Evolutionary conservation across 2,888 invertebrate species (phyloP), one percentile per base, ranked within the genome.

Genomic region (Gastrophysa polygoni): DNA sequence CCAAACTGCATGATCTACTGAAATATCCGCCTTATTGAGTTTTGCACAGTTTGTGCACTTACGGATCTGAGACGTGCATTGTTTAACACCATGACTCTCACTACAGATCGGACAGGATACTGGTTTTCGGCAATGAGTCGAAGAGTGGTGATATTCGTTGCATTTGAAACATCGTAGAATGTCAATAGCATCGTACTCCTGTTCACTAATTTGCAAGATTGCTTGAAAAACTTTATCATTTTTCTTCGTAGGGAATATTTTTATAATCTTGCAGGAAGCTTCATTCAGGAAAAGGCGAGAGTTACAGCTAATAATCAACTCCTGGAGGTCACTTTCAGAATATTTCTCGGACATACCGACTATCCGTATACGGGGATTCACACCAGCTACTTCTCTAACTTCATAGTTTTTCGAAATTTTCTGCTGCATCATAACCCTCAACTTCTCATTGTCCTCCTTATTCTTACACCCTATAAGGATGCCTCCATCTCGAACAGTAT

Each of bases 191-290:
- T 57, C 51, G 58, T 58, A 58, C 16, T 34, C 16, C 0, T 1
- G n/a, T 55, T 51, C 59, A 17, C 59, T 46, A 21, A 63, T 11
- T 32, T 63, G 55, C 16, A 63, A 21, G 17, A 63, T 21, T 6
- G 55, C 52, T 21, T 55, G 56, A 20, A 20, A 61, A 10, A 54
- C 34, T 29, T 60, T 55, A 20, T 18, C 10, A 16, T 51, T 54
- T 1, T 52, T 52, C 5, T 44, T 58, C 2, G 43, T 63, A 3
- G 43, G 48, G 47, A 50, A 49, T 2, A 59, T 43, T 29, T 63
- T 59, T 14, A 54, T 10, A 43, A 59, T 17, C 3, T 50, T 58
- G 38, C 59, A 59, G 21, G 17, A 32, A n/a, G 47, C 44, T 38
- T 7, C 16, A 16, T 50, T 28, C 4, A 21, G 16, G n/a, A 56